A percentile compares a stretch with the other conserved stretches of the same genome.
phyloP scores from a whole-genome alignment of 2,113 vertebrate species.

The Tenebrosternarchus preto region DNA sequence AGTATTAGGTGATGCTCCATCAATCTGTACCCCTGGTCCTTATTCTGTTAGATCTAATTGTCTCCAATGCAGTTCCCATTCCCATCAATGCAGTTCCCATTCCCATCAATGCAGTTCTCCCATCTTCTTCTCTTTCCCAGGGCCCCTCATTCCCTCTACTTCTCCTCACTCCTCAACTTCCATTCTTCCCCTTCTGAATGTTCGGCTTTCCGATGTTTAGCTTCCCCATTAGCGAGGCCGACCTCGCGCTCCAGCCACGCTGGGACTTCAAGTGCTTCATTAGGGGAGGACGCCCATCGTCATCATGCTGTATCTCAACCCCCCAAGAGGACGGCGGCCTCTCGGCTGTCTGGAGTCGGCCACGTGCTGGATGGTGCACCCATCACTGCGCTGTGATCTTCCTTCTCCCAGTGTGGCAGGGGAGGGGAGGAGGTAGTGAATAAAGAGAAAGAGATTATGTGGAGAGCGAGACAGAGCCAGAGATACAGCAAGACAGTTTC shows the following conservation, averaged over 20 bases:
- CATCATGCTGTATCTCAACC: too few species aligned
- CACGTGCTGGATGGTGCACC: too few species aligned
- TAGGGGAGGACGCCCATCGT: constrained; percentile 16
- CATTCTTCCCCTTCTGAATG: background rate
- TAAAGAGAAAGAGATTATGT: too few species aligned
- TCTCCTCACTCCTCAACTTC: background rate
- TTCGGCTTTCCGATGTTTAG: background rate
- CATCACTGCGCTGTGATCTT: too few species aligned
- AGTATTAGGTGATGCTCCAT: too few species aligned
- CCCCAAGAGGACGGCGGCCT: too few species aligned
- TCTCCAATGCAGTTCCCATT: background rate
- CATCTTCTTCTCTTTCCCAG: background rate
- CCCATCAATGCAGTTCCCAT: too few species aligned
- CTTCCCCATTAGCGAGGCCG: background rate
- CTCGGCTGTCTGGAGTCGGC: too few species aligned
- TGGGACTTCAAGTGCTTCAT: background rate
- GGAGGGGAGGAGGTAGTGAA: too few species aligned
- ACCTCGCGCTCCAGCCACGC: background rate
- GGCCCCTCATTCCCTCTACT: background rate
- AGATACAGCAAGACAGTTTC: constrained; percentile 9
- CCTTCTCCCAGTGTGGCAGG: too few species aligned
- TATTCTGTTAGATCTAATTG: background rate
- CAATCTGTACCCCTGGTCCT: background rate
- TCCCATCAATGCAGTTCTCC: background rate
- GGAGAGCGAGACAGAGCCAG: background rate